Conservation (phyloP, 2,113 vertebrate species). For the Aphyosemion australe region DNA sequence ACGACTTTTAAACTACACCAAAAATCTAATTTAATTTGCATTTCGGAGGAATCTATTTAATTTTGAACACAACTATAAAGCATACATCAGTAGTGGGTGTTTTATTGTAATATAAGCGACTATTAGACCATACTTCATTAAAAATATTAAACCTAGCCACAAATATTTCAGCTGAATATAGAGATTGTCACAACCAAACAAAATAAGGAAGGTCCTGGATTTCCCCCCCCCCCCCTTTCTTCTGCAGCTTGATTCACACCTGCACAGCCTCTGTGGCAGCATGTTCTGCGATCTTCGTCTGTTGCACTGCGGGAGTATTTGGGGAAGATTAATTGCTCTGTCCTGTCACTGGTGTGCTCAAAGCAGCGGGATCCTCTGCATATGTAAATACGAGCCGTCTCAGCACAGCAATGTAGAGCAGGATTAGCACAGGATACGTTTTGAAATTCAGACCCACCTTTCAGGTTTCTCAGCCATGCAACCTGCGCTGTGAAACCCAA, state of each 20-base stretch:
- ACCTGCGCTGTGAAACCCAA: constrained; percentile 57
- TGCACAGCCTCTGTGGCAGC: constrained; percentile 85
- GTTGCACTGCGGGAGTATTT: constrained; percentile 84
- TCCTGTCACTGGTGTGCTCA: constrained; percentile 84
- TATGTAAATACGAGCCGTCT: constrained; percentile 90
- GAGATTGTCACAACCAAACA: constrained; percentile 46
- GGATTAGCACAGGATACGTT: constrained; percentile 83
- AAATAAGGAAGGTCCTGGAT: constrained; percentile 50
- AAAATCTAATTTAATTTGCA: no score
- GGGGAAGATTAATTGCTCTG: constrained; percentile 96
- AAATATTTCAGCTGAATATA: constrained; percentile 41
- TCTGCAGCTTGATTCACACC: constrained; percentile 86
- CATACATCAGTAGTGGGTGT: neutral
- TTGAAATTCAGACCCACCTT: constrained; percentile 73
- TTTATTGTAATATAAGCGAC: neutral
- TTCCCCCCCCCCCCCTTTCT: constrained; percentile 57
- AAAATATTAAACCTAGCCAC: neutral
- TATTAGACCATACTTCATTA: constrained; percentile 2
- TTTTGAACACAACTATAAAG: neutral
- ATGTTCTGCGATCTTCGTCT: constrained; percentile 84
- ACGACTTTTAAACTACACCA: no score
- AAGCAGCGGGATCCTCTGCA: constrained; percentile 89
- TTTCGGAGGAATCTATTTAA: neutral
- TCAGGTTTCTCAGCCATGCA: constrained; percentile 75
- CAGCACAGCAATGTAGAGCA: constrained; percentile 81